Evolutionary conservation across 2,888 invertebrate species (phyloP), one percentile per base, ranked within the genome.

Genomic region (Uloborus plumipes): DNA sequence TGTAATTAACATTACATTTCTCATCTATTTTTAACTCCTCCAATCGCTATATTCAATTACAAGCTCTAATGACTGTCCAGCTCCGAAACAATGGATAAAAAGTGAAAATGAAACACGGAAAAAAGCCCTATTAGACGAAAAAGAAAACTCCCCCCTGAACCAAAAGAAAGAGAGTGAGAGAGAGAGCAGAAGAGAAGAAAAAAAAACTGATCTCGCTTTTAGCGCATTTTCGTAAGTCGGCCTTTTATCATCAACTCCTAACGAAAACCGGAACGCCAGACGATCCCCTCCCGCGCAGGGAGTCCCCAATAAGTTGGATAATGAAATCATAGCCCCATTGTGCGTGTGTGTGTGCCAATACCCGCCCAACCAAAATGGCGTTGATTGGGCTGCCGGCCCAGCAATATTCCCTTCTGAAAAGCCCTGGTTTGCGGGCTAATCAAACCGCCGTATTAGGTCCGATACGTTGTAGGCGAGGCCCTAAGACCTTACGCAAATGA

Each of bases 351-450:
- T 82, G 77, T 72, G 61, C 77, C 58, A 67, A 72, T 72, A 71
- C 64, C 75, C 82, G 72, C 82, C 77, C 77, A 69, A 75, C 77
- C 77, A 71, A 77, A 83, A 83, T 83, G 76, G 72, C 73, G 72
- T 77, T 83, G 82, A 83, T 83, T 76, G 71, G 77, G 72, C 70
- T 59, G 49, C 64, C 69, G 47, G 47, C 62, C 62, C 15, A 31
- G 49, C 53, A 39, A 39, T 39, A 9, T 39, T 39, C 59, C 65
- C 55, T 39, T 65, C 50, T 62, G 70, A 47, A 51, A 58, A 59
- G 59, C 51, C 70, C 74, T 80, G 39, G 47, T 14, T 70, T 53
- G 58, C 69, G 62, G 64, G 69, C 80, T 80, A 73, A 80, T 80
- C 80, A 80, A 80, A 70, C 74, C 69, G 31, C 79, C 62, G 55